phyloP scores from a whole-genome alignment of 2,113 vertebrate species.

The Perca schrenkii region DNA sequence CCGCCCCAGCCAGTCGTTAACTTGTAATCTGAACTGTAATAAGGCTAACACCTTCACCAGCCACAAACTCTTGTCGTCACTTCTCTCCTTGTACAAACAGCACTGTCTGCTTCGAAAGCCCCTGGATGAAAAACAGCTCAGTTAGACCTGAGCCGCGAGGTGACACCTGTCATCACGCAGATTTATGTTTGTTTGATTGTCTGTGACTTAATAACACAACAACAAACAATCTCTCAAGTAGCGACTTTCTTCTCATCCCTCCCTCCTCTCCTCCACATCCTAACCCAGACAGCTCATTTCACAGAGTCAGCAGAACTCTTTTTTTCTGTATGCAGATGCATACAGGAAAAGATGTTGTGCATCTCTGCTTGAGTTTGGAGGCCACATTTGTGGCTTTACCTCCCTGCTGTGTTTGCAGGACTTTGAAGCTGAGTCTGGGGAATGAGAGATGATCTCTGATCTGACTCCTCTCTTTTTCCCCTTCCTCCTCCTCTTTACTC shows the following conservation, averaged over 20 bases:
- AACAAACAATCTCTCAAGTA: conserved; percentile 22
- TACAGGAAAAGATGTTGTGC: conserved; percentile 15
- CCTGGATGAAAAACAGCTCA: not conserved
- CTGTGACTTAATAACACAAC: conserved; percentile 22
- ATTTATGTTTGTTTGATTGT: conserved; percentile 17
- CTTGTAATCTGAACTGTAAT: conserved; percentile 7
- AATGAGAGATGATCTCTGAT: conserved; percentile 74
- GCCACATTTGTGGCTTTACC: conserved; percentile 76
- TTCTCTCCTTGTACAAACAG: not conserved
- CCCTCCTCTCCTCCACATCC: not conserved
- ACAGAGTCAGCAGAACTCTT: conserved; percentile 54
- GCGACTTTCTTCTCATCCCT: not conserved
- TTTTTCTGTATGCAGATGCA: conserved; percentile 17
- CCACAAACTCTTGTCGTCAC: conserved; percentile 12
- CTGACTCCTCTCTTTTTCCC: conserved; percentile 37
- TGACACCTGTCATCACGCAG: conserved; percentile 22
- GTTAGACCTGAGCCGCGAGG: not conserved
- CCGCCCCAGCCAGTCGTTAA: not conserved
- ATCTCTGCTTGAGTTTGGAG: conserved; percentile 39
- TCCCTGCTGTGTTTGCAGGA: conserved; percentile 78
- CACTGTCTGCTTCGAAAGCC: not conserved
- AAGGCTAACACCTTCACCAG: conserved; percentile 9
- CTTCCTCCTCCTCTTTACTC: conserved; percentile 49
- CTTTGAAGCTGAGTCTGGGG: conserved; percentile 75
- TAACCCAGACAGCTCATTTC: conserved; percentile 40